Evolutionary conservation across 2,797 vertebrate species (phyloP).

Genomic region (Scleropages formosus): DNA sequence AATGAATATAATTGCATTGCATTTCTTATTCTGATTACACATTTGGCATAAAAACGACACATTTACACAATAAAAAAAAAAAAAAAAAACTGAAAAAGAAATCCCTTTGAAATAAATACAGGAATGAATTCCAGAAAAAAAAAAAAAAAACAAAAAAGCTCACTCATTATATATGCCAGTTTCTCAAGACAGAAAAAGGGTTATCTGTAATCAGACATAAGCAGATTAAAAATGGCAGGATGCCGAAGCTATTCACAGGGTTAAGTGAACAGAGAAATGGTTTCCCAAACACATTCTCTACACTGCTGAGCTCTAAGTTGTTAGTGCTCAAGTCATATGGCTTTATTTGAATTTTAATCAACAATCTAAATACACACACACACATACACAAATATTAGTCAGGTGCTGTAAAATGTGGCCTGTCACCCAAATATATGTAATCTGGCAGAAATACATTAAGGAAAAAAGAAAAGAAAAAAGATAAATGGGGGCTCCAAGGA

Average conservation of each 20-base stretch:
- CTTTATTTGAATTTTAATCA: conserved; percentile 73
- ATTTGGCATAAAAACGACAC: conserved; percentile 10
- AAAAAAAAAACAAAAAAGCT: conserved; percentile 58
- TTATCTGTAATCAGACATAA: conserved; percentile 61
- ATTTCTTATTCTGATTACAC: not conserved
- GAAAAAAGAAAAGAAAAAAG: conserved; percentile 49
- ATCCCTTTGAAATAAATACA: conserved; percentile 1
- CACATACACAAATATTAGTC: conserved; percentile 36
- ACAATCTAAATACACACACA: conserved; percentile 60
- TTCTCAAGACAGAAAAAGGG: conserved; percentile 37
- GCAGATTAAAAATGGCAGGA: conserved; percentile 55
- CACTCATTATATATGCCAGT: conserved; percentile 44
- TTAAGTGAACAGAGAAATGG: conserved; percentile 57
- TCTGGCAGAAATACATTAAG: conserved; percentile 44
- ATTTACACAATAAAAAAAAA: conserved; percentile 30
- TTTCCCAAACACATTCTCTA: conserved; percentile 61
- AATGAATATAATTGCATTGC: not conserved
- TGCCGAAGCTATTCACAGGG: conserved; percentile 59
- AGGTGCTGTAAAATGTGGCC: conserved; percentile 46
- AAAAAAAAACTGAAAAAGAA: conserved; percentile 51
- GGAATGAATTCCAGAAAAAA: conserved; percentile 48
- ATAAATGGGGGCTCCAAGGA: conserved; percentile 56
- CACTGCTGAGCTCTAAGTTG: conserved; percentile 72
- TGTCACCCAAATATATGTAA: conserved; percentile 37
- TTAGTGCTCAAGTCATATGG: conserved; percentile 80